Conservation (phyloP, 1,140 invertebrate genomes). For the Bombus pascuorum region DNA sequence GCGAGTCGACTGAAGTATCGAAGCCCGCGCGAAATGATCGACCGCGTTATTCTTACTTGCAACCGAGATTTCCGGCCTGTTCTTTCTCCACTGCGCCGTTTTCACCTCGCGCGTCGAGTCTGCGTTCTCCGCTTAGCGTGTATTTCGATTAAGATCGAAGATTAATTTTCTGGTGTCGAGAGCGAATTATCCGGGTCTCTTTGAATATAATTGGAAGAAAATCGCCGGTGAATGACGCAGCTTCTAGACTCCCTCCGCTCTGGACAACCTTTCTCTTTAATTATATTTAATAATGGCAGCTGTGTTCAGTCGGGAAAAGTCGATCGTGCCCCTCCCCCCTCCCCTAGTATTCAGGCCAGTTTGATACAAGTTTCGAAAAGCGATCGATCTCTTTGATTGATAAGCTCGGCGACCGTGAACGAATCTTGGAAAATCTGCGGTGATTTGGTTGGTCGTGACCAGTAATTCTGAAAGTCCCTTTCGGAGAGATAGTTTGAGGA, state of each 20-base stretch:
- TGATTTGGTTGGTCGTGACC: background rate
- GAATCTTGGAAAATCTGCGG: background rate
- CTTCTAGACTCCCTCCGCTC: background rate
- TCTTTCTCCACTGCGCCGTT: background rate
- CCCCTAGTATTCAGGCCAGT: background rate
- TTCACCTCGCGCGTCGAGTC: background rate
- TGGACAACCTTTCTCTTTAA: conserved; percentile 59
- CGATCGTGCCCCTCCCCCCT: background rate
- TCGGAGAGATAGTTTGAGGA: background rate
- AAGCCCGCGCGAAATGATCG: background rate
- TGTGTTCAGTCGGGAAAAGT: conserved; percentile 17
- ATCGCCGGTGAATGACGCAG: background rate
- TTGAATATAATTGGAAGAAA: conserved; percentile 34
- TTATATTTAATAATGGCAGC: conserved; percentile 56
- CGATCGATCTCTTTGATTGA: conserved; percentile 15
- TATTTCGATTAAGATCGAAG: background rate
- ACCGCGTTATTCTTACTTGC: conserved; percentile 3
- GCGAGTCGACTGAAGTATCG: background rate
- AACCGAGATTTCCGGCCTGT: background rate
- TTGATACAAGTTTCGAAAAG: background rate
- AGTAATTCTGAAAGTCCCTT: conserved; percentile 10
- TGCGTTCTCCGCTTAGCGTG: background rate
- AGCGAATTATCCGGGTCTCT: background rate
- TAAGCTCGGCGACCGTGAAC: background rate
- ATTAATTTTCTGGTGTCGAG: background rate